phyloP scores from a whole-genome alignment of 2,113 vertebrate genomes.

The Rallus limicola region DNA sequence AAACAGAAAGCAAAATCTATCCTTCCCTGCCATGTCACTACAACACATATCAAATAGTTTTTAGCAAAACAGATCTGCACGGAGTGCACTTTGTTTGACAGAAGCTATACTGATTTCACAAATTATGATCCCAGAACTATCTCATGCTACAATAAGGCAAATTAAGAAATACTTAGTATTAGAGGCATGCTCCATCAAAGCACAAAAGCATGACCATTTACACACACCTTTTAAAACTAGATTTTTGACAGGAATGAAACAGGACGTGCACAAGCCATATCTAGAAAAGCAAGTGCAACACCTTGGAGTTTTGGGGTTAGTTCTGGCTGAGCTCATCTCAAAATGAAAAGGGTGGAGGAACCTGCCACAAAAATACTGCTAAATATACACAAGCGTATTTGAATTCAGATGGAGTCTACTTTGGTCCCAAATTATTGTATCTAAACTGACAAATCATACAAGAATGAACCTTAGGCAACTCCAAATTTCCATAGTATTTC shows the following conservation, averaged over 20 bases:
- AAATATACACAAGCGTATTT: background rate
- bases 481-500: background rate
- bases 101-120: background rate
- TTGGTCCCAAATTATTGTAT: background rate
- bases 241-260: background rate
- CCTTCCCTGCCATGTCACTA: background rate
- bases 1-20: background rate
- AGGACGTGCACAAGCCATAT: background rate
- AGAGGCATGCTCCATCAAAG: background rate
- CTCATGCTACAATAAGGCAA: background rate
- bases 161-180: background rate
- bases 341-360: background rate
- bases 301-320: background rate
- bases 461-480: background rate
- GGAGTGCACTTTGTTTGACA: background rate
- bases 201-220: background rate
- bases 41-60: background rate
- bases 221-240: background rate
- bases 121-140: background rate
- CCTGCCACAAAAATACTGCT: background rate
- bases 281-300: background rate
- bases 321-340: background rate
- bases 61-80: background rate
- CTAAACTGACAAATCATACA: background rate
- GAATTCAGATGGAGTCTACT: background rate